Evolutionary conservation across 2,113 vertebrate species (phyloP), one percentile per base, ranked within the genome.

Genomic region (Pristiophorus japonicus): DNA sequence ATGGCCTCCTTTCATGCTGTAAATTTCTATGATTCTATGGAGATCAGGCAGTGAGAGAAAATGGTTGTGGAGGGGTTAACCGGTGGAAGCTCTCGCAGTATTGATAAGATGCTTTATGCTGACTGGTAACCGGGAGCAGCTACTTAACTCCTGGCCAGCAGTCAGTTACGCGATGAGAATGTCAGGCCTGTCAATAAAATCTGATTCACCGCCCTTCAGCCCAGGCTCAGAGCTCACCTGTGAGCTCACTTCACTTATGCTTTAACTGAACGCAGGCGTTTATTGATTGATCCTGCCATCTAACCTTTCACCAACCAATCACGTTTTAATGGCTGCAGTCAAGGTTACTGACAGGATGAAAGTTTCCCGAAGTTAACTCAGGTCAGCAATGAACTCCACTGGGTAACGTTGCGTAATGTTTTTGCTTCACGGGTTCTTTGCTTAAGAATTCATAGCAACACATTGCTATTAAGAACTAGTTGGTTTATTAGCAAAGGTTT

Each of bases 121-220:
- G 55, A 34, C 87, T 5, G 5, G 30, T 30, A 18, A 34, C 8
- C 1, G 34, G 88, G n/a, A 38, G 16, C 59, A 92, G 34, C 88
- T 92, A 38, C 34, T 59, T 92, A 63, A 63, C 34, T 63, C 14
- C n/a, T 63, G 18, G 16, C 88, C 16, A 6, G 18, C 59, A 42
- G 59, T 38, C 59, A 42, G 59, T 45, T 45, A 42, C 20, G 38
- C 18, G 78, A 63, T 62, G 59, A 38, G n/a, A 92, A 92, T 92
- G 88, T 92, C 88, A 92, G 59, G 7, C 59, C 88, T 92, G 88
- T 92, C 88, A 65, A 92, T 92, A 92, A 34, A 92, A 92, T 92
- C 16, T 38, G 88, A 92, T 63, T 92, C 88, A 92, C 27, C 5
- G 88, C n/a, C 18, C 34, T n/a, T 92, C 59, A 92, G 88, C 18